Evolutionary conservation across 2,888 invertebrate species (phyloP).

Genomic region (Heliconius sara): DNA sequence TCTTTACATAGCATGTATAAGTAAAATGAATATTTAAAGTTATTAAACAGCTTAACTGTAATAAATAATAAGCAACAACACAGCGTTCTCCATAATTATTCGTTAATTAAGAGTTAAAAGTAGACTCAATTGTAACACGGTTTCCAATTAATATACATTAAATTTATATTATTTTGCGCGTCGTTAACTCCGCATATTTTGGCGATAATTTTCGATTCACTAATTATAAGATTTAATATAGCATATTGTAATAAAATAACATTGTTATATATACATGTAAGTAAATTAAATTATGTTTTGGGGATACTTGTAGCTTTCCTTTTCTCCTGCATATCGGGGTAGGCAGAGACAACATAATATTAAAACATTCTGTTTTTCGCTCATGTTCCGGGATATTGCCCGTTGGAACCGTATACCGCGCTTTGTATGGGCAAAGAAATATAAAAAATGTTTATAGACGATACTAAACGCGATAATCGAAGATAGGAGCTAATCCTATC

Average conservation of each 20-base stretch:
- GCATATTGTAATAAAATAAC: neutral
- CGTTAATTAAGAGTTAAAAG: slow-evolving; percentile 9
- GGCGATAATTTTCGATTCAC: neutral
- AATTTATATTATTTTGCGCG: neutral
- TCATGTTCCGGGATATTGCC: too few species aligned
- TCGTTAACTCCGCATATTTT: slow-evolving; percentile 2
- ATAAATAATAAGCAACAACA: neutral
- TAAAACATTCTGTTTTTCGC: too few species aligned
- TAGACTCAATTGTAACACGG: neutral
- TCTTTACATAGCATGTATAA: neutral
- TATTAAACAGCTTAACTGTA: neutral
- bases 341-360: too few species aligned
- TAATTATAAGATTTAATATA: neutral
- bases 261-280: neutral
- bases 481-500: too few species aligned
- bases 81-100: neutral
- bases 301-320: too few species aligned
- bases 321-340: too few species aligned
- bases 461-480: too few species aligned
- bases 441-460: too few species aligned
- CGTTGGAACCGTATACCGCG: too few species aligned
- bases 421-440: too few species aligned
- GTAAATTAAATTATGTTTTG: neutral
- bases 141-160: slow-evolving; percentile 2
- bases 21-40: neutral